Evolutionary conservation across 2,797 vertebrate genomes (phyloP).

Genomic region (Chiloscyllium punctatum): DNA sequence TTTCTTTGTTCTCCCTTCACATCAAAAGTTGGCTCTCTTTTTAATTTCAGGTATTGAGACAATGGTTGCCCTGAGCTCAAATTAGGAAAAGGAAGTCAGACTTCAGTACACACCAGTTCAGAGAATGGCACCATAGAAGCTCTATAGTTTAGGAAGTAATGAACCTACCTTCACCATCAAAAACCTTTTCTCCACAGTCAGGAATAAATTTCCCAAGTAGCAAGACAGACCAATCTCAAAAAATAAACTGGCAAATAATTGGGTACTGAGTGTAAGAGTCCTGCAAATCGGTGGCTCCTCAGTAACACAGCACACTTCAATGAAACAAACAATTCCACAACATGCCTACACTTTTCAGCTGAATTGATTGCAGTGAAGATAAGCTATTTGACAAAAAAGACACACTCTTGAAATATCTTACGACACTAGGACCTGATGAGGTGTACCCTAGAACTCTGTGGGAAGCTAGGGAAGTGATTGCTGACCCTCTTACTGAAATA

Average conservation of each 20-base stretch:
- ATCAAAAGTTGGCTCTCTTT: background rate
- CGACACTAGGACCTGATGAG: background rate
- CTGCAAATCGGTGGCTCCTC: background rate
- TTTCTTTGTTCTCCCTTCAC: background rate
- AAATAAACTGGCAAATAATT: background rate
- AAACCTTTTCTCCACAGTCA: background rate
- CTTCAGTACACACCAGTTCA: background rate
- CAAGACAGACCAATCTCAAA: background rate
- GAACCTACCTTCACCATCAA: background rate
- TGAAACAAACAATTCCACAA: too few species aligned
- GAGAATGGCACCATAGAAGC: background rate
- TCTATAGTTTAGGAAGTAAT: background rate
- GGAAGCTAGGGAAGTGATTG: too few species aligned
- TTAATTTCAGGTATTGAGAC: background rate
- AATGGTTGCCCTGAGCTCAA: background rate
- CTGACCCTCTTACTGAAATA: too few species aligned
- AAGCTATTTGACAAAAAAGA: background rate
- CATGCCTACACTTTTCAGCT: too few species aligned
- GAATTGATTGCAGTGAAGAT: background rate
- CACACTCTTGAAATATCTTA: background rate
- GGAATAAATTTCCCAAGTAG: background rate
- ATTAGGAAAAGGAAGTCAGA: background rate
- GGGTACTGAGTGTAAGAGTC: background rate
- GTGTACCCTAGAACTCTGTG: too few species aligned
- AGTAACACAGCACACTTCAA: too few species aligned